Evolutionary conservation across 2,888 invertebrate genomes (phyloP).

Genomic region (Acronicta psi): DNA sequence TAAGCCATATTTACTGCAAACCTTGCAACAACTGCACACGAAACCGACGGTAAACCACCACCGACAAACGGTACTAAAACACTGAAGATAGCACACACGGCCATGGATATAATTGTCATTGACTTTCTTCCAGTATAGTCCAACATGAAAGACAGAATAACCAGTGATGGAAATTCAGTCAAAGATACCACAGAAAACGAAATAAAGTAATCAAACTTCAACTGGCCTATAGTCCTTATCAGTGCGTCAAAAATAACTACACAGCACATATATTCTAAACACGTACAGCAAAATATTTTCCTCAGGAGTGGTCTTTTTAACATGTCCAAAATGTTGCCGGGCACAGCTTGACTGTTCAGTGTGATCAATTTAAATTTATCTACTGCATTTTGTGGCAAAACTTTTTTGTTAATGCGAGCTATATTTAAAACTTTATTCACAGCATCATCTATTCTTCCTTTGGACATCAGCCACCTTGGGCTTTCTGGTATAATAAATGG

Average conservation of each 20-base stretch:
- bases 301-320: slow-evolving; percentile 67
- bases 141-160: slow-evolving; percentile 71
- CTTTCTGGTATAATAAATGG: slow-evolving; percentile 77
- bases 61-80: slow-evolving; percentile 66
- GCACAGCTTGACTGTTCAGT: slow-evolving; percentile 41
- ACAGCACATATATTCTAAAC: slow-evolving; percentile 69
- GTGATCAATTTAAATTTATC: slow-evolving; percentile 65
- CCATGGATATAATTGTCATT: slow-evolving; percentile 60
- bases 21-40: slow-evolving; percentile 75
- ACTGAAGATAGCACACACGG: slow-evolving; percentile 65
- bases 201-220: slow-evolving; percentile 75
- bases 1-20: slow-evolving; percentile 73
- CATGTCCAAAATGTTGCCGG: slow-evolving; percentile 62
- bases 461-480: slow-evolving; percentile 76
- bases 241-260: slow-evolving; percentile 73
- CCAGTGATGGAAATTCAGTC: slow-evolving; percentile 76
- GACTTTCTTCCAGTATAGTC: slow-evolving; percentile 74
- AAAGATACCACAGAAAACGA: slow-evolving; percentile 76
- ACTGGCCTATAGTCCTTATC: slow-evolving; percentile 70
- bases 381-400: slow-evolving; percentile 64
- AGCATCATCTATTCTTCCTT: slow-evolving; percentile 72
- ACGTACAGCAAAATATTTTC: slow-evolving; percentile 68
- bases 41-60: slow-evolving; percentile 68
- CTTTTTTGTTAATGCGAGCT: slow-evolving; percentile 69
- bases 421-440: slow-evolving; percentile 67